Base-by-base conservation (phyloP, 2,888 invertebrate species). In the Nemurella pictetii region DNA sequence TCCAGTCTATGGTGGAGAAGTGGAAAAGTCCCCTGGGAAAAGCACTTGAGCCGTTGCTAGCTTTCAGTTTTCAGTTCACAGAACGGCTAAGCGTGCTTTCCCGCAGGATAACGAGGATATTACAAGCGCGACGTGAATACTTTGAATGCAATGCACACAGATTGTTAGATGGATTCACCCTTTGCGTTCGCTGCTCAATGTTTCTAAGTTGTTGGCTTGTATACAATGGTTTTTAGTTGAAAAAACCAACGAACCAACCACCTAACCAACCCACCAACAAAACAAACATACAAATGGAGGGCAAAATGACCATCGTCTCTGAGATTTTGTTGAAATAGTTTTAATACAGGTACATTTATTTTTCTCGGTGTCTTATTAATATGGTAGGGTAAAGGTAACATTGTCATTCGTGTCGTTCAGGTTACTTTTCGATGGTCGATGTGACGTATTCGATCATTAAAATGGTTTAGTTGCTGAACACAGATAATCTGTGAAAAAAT, bases 41-140 rank as follows among this genome's bases (percentile, higher is more conserved):
- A 29, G 12, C 55, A 72, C 82, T 82, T 82, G 82, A 82, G 55
- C 78, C 27, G 72, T 4, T 82, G 82, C 82, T 55, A 55, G 82
- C 82, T 82, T 82, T 72, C 82, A 82, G 82, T 82, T 72, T 82
- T 72, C 82, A 82, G 82, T 82, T 72, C 72, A 82, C 72, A 27
- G 82, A 9, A 55, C 78, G 78, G 78, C 12, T 78, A 75, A 75
- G 29, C 75, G 27, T 28, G 15, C 27, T 28, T 75, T 28, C 27
- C 27, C 75, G 25, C 27, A 75, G 55, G 27, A 75, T 75, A 78
- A 78, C 78, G 78, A 78, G 78, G 78, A 55, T 55, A 55, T 55
- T 55, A 55, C 15, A 55, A 55, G 15, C 55, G 20, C 55, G 20
- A 20, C 9, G 55, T n/a, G n/a, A 7, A 55, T 55, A 55, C 55